These are phyloP conservation scores for Xerus rutilus DNA, from an alignment of 2,797 vertebrate species.

Conservation along the genomic window DNA sequence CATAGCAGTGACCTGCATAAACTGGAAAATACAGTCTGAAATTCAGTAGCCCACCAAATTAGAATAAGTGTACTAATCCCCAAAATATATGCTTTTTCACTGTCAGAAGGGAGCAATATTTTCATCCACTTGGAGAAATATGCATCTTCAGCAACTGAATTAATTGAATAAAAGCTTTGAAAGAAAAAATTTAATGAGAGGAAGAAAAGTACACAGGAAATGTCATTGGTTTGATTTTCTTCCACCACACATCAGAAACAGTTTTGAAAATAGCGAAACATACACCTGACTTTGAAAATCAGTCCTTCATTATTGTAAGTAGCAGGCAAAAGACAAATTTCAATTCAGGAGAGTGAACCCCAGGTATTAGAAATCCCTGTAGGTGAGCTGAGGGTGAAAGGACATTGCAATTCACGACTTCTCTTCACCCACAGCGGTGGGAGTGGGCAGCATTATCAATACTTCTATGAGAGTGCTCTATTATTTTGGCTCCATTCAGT, in stretches of 20 bases:
- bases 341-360: conserved; percentile 34
- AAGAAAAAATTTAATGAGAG: conserved; percentile 28
- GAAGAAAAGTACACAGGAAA: conserved; percentile 19
- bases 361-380: conserved; percentile 49
- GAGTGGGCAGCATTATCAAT: conserved; percentile 52
- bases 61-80: neutral
- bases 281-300: conserved; percentile 8
- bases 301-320: conserved; percentile 44
- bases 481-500: conserved; percentile 61
- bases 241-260: neutral
- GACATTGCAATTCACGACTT: neutral
- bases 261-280: neutral
- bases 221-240: neutral
- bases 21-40: neutral
- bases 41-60: neutral
- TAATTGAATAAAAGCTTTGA: conserved; percentile 47
- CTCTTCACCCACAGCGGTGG: neutral
- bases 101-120: neutral
- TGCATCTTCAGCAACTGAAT: neutral
- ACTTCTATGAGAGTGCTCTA: conserved; percentile 33
- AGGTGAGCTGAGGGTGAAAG: conserved; percentile 63
- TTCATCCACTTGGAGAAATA: neutral
- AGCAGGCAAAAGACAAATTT: conserved; percentile 56
- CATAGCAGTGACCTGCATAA: neutral
- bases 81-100: neutral